Conservation (phyloP, 1,140 invertebrate genomes). For the Caligus rogercresseyi region DNA sequence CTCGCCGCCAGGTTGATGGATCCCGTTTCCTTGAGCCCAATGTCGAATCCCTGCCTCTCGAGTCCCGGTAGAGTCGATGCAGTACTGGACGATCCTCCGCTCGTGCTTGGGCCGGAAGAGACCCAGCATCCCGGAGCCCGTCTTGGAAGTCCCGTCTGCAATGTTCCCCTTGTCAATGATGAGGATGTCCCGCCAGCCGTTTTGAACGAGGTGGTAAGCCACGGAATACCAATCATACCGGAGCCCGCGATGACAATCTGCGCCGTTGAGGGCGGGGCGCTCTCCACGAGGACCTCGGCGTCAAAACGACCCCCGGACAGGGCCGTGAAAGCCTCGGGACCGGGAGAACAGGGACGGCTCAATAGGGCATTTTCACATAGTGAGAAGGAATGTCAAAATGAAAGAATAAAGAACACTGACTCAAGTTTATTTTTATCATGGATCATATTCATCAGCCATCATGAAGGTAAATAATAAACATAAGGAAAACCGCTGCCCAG, state of each 20-base stretch:
- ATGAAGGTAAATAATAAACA: no score
- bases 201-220: constrained; percentile 43
- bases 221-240: constrained; percentile 44
- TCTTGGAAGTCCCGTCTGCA: constrained; percentile 45
- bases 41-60: constrained; percentile 41
- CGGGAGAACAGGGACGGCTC: not conserved
- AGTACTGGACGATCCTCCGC: constrained; percentile 40
- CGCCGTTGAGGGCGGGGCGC: not conserved
- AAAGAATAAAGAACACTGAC: no score
- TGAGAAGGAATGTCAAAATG: no score
- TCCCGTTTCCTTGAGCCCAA: constrained; percentile 28
- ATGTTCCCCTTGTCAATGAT: constrained; percentile 45
- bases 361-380: no score
- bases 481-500: no score
- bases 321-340: not conserved
- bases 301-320: not conserved
- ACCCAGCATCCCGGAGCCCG: constrained; percentile 44
- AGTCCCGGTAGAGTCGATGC: constrained; percentile 44
- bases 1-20: constrained; percentile 12
- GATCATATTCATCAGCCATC: no score
- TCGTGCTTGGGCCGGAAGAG: constrained; percentile 40
- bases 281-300: not conserved
- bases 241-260: constrained; percentile 46
- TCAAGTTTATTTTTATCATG: no score
- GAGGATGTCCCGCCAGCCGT: constrained; percentile 44